phyloP scores from a whole-genome alignment of 2,113 vertebrate genomes.

The Hiodon tergisus region DNA sequence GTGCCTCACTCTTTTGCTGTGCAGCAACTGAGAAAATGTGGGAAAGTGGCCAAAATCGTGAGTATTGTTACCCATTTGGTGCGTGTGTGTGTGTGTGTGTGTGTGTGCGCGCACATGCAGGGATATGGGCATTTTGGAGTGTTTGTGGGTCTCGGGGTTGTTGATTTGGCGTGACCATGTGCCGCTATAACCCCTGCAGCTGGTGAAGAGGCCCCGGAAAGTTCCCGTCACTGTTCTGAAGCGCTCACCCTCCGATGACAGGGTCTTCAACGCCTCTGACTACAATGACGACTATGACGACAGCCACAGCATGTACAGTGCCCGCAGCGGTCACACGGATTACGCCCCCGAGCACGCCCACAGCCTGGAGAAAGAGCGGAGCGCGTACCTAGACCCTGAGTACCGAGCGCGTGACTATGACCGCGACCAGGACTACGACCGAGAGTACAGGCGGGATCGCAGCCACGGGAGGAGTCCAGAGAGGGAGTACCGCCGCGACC shows the following conservation, averaged over 20 bases:
- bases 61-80: constrained; percentile 48
- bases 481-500: constrained; percentile 48
- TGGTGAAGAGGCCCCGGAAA: constrained; percentile 81
- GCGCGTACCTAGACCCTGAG: constrained; percentile 53
- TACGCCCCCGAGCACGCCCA: constrained; percentile 54
- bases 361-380: constrained; percentile 47
- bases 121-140: too few species aligned
- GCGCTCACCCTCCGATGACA: constrained; percentile 68
- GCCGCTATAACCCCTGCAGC: constrained; percentile 52
- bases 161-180: background rate
- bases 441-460: constrained; percentile 51
- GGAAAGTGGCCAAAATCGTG: constrained; percentile 91
- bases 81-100: background rate
- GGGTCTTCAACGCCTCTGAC: constrained; percentile 71
- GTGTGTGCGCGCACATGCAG: background rate
- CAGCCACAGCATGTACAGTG: constrained; percentile 72
- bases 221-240: constrained; percentile 63
- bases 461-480: constrained; percentile 55
- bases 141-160: too few species aligned
- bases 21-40: constrained; percentile 90
- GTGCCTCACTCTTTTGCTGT: constrained; percentile 88
- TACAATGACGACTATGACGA: constrained; percentile 73
- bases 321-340: constrained; percentile 60
- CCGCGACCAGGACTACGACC: constrained; percentile 44
- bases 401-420: constrained; percentile 40